Base-by-base conservation (phyloP, 2,113 vertebrate genomes). In the Oncorhynchus clarkii region DNA sequence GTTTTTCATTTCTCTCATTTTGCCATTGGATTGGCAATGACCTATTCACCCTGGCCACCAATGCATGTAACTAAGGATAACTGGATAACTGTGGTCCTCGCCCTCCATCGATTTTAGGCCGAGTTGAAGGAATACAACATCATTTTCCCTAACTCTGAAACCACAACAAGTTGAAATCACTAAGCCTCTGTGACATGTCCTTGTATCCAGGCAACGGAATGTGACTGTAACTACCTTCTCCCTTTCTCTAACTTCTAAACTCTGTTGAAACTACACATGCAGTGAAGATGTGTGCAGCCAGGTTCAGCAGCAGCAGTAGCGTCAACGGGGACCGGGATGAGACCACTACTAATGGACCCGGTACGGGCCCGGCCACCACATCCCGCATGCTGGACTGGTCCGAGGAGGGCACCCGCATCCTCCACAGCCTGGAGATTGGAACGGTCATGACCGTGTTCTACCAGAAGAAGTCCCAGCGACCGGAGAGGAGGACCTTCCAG, bases 381-480 rank as follows among this genome's bases (percentile, higher is more conserved):
- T 89, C 87, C 73, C 82, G 90, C 80, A 86, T 88, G 87, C 81
- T 82, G 86, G 89, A 92, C 84, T 87, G 86, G 73, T 88, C 89
- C 3, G 90, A 90, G 39, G 91, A 92, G 64, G 88, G 93, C 39
- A 83, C 91, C 24, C 93, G 94, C 77, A 89, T 93, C 79, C 92
- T 95, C 69, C 91, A 91, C 85, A 92, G 92, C 87, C 87, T 96
- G 87, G 95, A 95, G 87, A 89, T 91, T 75, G 95, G 95, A 57
- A 94, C 95, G 0, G 93, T 95, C 26, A 93, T 96, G 91, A 95
- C 94, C 5, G 48, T 96, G 27, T 96, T 95, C 90, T 95, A 95
- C 79, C 95, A 95, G 90, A 96, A 96, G 84, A 96, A 96, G 72
- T 95, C 95, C 0, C 95, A 96, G 89, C 81, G 94, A 67, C 95